These are phyloP conservation scores for Colletes latitarsis DNA, from an alignment of 1,140 invertebrate genomes.

Conservation along the genomic window DNA sequence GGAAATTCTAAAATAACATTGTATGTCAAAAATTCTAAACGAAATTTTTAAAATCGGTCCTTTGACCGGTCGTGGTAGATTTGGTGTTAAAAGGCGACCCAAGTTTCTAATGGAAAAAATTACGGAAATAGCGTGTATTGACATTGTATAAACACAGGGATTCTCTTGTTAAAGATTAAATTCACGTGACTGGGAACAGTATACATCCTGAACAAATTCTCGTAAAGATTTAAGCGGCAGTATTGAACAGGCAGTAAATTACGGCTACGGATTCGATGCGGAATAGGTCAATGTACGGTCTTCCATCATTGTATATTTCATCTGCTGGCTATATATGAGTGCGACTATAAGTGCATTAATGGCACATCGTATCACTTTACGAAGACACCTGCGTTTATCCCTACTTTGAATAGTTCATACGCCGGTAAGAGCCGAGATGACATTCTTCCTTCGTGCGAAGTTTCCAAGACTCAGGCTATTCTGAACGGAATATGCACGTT, in stretches of 20 bases:
- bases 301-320: slow-evolving; percentile 57
- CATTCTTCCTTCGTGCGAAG: slow-evolving; percentile 38
- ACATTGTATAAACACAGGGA: neutral
- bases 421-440: neutral
- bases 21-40: too few relatives aligned
- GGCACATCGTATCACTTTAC: slow-evolving; percentile 45
- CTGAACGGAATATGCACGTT: neutral
- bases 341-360: slow-evolving; percentile 39
- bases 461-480: slow-evolving; percentile 36
- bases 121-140: neutral
- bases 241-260: slow-evolving; percentile 58
- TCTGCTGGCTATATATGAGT: slow-evolving; percentile 8
- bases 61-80: too few relatives aligned
- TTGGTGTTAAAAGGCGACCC: neutral
- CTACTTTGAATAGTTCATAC: slow-evolving; percentile 1
- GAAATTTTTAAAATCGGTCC: too few relatives aligned
- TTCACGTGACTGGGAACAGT: slow-evolving; percentile 49
- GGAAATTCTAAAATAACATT: too few relatives aligned
- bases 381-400: slow-evolving; percentile 27
- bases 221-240: slow-evolving; percentile 53
- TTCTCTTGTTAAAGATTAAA: slow-evolving; percentile 9
- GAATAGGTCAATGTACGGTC: slow-evolving; percentile 70
- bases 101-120: neutral
- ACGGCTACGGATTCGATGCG: slow-evolving; percentile 58
- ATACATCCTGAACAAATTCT: slow-evolving; percentile 19